A percentile compares a stretch with the other conserved stretches of the same genome.
These are phyloP conservation scores for Pholis gunnellus DNA, from an alignment of 2,113 vertebrate species.

Conservation along the genomic window DNA sequence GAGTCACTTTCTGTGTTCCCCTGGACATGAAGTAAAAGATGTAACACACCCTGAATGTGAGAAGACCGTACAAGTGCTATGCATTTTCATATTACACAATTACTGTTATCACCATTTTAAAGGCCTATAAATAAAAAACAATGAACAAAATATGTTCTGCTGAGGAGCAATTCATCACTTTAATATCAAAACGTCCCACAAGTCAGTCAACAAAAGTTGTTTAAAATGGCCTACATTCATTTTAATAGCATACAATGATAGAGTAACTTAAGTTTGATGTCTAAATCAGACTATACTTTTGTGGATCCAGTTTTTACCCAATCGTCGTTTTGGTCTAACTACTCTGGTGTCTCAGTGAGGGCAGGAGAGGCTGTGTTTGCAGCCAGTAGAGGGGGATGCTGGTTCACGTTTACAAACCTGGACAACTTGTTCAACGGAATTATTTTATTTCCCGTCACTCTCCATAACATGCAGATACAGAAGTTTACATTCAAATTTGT, in stretches of 20 bases:
- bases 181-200: not conserved
- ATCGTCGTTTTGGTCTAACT: no score
- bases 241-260: not conserved
- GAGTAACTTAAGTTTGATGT: not conserved
- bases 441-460: not conserved
- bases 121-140: not conserved
- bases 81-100: not conserved
- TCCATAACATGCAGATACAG: not conserved
- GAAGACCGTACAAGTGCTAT: fast-evolving
- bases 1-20: no score
- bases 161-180: no score
- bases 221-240: not conserved
- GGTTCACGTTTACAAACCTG: constrained; percentile 34
- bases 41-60: not conserved
- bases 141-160: not conserved
- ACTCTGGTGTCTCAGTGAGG: no score
- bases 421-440: fast-evolving
- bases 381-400: constrained; percentile 63
- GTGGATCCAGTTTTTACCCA: no score
- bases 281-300: not conserved
- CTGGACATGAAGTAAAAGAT: no score
- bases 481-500: not conserved
- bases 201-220: not conserved
- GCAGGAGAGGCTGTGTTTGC: not conserved
- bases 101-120: not conserved